Evolutionary conservation across 2,888 invertebrate genomes (phyloP), one percentile per base, ranked within the genome.

Genomic region (Halictus quadricinctus): DNA sequence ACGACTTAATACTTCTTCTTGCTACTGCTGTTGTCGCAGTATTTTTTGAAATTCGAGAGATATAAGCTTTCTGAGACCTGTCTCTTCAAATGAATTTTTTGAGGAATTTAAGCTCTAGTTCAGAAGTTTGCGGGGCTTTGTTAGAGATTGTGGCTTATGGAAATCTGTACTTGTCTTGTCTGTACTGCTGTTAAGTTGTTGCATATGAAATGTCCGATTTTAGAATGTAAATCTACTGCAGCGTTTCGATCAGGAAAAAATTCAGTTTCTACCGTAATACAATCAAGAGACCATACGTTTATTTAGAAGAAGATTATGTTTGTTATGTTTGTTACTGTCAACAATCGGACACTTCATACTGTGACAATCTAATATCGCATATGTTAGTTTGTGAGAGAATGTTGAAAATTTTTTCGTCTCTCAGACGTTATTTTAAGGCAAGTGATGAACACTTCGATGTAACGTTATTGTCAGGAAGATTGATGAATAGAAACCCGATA

Each of bases 1-100:
- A 70, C 50, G 76, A 58, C 70, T 83, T 72, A 83, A 83, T 79
- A 76, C 54, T 36, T 15, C 15, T n/a, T 18, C 72, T 54, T 60
- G 15, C 70, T 41, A n/a, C 70, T 6, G 6, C 43, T 43, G 70
- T 70, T 43, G 58, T n/a, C n/a, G 43, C 21, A n/a, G 21, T 6
- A 13, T 21, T 70, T 43, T 6, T 70, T n/a, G 41, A n/a, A 64
- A 76, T 46, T 21, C 13, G 21, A 13, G 6, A 12, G 3, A 18
- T 36, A 29, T 15, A 29, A 18, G 8, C 8, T 36, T 29, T 29
- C 64, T 0, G 15, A 2, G 8, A 8, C 15, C 5, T 29, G 25
- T 60, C 4, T n/a, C 10, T 3, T 54, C 10, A 60, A 60, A 25
- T 25, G 64, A 64, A 64, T 29, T 64, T 64, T 29, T 0, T 7